Percentiles rank a stretch among this genome's conserved stretches.
phyloP scores from a whole-genome alignment of 2,113 vertebrate species.

The Cephalopterus ornatus region DNA sequence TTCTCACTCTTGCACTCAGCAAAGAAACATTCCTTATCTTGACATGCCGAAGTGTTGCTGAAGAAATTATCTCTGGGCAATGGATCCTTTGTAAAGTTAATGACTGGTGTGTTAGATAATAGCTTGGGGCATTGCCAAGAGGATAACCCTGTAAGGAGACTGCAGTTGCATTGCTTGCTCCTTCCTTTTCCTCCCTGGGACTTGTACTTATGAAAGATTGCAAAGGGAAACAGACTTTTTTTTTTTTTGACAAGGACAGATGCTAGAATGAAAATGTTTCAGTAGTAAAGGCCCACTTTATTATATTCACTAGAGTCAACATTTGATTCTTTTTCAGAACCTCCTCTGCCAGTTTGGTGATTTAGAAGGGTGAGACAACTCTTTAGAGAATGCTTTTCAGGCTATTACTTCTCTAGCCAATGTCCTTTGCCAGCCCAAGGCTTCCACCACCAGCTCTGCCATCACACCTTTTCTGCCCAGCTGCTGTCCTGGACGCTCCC shows the following conservation, averaged over 20 bases:
- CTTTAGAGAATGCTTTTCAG: neutral
- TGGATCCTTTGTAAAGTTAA: conserved; percentile 69
- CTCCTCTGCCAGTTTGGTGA: neutral
- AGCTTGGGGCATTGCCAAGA: conserved; percentile 36
- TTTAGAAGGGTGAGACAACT: neutral
- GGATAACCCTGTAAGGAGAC: conserved; percentile 47
- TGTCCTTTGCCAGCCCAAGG: neutral
- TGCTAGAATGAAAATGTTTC: neutral
- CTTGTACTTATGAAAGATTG: neutral
- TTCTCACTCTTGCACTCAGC: conserved; percentile 15
- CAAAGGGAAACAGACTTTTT: neutral
- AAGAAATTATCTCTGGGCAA: conserved; percentile 69
- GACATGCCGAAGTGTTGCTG: conserved; percentile 67
- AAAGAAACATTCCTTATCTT: conserved; percentile 61
- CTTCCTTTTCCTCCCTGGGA: neutral
- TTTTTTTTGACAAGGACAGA: neutral
- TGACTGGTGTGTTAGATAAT: conserved; percentile 60
- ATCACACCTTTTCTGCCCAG: neutral
- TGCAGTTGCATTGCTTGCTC: neutral
- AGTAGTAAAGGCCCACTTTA: neutral
- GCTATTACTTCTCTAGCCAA: neutral
- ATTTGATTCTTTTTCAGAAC: neutral
- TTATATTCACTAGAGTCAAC: neutral
- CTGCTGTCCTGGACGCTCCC: neutral
- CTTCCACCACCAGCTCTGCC: neutral